phyloP scores from a whole-genome alignment of 1,140 invertebrate species.

The Pteromalus puparum region DNA sequence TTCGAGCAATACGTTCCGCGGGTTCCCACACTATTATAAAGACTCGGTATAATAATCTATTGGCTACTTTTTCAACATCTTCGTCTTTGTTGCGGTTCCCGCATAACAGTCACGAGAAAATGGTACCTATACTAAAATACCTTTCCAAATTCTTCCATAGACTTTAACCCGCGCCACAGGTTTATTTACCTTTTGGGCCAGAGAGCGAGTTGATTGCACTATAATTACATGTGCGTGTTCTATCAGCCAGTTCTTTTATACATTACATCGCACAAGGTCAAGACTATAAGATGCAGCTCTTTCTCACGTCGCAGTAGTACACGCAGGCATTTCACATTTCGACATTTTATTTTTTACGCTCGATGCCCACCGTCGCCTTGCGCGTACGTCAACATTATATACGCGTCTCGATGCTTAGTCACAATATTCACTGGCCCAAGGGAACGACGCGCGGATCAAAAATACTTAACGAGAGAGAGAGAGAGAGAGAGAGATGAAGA shows the following conservation, averaged over 20 bases:
- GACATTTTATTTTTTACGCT: constrained; percentile 26
- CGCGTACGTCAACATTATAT: too few species aligned
- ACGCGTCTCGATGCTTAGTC: not conserved
- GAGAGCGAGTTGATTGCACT: not conserved
- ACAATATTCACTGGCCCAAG: not conserved
- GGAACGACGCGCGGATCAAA: not conserved
- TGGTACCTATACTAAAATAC: not conserved
- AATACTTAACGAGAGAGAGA: not conserved
- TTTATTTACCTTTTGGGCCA: not conserved
- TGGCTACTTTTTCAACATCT: not conserved
- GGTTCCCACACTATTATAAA: too few species aligned
- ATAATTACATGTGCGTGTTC: not conserved
- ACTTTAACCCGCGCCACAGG: not conserved
- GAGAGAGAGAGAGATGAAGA: too few species aligned
- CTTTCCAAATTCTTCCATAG: too few species aligned
- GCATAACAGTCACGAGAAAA: not conserved
- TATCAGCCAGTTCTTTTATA: not conserved
- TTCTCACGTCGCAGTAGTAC: too few species aligned
- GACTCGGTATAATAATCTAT: too few species aligned
- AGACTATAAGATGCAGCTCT: constrained; percentile 9
- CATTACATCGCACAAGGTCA: constrained; percentile 37
- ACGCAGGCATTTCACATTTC: constrained; percentile 25
- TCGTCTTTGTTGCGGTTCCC: not conserved
- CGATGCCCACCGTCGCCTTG: not conserved
- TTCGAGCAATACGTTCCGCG: too few species aligned